These are phyloP conservation scores for Phrynocephalus versicolor DNA, from an alignment of 2,113 vertebrate genomes.

Conservation along the genomic window DNA sequence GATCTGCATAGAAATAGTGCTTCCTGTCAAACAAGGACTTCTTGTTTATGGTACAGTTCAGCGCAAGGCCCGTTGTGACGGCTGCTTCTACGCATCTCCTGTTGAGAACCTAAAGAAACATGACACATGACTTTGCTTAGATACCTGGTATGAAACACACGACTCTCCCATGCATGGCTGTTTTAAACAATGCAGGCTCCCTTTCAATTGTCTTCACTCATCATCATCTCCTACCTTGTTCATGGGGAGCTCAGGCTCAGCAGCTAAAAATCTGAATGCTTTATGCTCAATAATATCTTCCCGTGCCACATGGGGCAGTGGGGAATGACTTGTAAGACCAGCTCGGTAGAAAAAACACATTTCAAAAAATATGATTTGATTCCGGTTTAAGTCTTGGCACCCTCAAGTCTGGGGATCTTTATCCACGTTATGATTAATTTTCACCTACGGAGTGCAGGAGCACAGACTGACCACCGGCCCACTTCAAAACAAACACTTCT, in stretches of 20 bases:
- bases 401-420: not conserved
- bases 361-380: not conserved
- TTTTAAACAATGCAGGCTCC: conserved; percentile 37
- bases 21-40: conserved; percentile 97
- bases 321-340: too few species aligned
- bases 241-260: conserved; percentile 45
- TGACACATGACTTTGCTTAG: conserved; percentile 63
- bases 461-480: not conserved
- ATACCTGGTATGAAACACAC: conserved; percentile 46
- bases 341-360: not conserved
- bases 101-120: conserved; percentile 88
- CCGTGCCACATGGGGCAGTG: not conserved
- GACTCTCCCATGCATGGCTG: conserved; percentile 39
- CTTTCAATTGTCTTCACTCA: conserved; percentile 43
- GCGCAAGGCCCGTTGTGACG: conserved; percentile 92
- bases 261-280: conserved; percentile 39
- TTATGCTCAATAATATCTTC: conserved; percentile 26
- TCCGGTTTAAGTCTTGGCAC: not conserved
- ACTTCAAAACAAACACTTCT: not conserved
- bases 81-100: conserved; percentile 94
- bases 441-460: not conserved
- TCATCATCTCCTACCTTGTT: conserved; percentile 40
- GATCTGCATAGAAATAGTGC: conserved; percentile 98
- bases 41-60: conserved; percentile 92
- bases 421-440: not conserved